Base-by-base conservation (phyloP, 2,888 invertebrate genomes). In the Chromoteleia sp. region DNA sequence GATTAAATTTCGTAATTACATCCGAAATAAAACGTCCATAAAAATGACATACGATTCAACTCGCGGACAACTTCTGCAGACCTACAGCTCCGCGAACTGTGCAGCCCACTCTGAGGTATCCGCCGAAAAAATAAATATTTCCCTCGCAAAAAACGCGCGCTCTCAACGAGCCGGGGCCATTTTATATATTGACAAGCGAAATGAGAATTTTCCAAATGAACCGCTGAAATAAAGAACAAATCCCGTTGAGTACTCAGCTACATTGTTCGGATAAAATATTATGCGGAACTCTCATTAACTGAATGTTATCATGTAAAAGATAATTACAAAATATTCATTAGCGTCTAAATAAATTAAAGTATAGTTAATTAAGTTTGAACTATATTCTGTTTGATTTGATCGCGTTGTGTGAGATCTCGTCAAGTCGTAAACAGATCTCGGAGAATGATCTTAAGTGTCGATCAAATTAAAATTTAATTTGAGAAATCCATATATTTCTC, bases 241-340 rank as follows among this genome's bases (percentile, higher is more conserved):
- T 56, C 43, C 52, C 70, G 76, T 61, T 77, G 50, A 59, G 68
- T 68, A 59, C 86, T 88, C 84, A 84, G 86, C 83, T 56, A 84
- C 84, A 86, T 87, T 87, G 87, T 87, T 41, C 52, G 29, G 52
- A 14, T 17, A 65, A 48, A 67, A 67, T 10, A 67, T 67, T 67
- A 29, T 29, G 41, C 15, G 29, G 3, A 29, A 21, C 43, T 41
- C 41, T 43, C 59, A 43, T 59, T 39, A 39, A n/a, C 0, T 0
- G 15, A 58, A 58, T 12, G 14, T 39, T 58, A 58, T 3, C 19
- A 15, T 15, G 17, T 33, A 5, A 25, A 50, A 50, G 6, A 39
- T 17, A 33, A 25, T 43, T 2, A 10, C 6, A 29, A 30, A 30
- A 33, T 25, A 33, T 33, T 33, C 33, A 4, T 33, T 33, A 33